Base-by-base conservation (phyloP, 2,888 invertebrate species). In the Arrhopalites spinosus region DNA sequence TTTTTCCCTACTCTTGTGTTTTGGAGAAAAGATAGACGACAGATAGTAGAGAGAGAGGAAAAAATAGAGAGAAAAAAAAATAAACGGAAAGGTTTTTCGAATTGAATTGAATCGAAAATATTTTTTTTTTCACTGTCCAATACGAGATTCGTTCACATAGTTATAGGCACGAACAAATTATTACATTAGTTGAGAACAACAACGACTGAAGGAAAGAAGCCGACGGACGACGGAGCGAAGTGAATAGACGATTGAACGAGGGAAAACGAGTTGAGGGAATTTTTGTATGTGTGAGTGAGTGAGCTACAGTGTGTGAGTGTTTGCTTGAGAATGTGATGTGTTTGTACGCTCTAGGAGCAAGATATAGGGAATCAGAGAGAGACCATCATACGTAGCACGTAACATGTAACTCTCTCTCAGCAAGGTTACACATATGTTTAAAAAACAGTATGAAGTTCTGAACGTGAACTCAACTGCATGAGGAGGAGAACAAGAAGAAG, bases 221-320 rank as follows among this genome's bases (percentile, higher is more conserved):
- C 70, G 64, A 67, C 67, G 74, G 74, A 74, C 66, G 59, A 59
- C 59, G 59, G 68, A 74, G 68, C 53, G 74, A 56, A 56, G 50
- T 56, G 70, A 50, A 53, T 53, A 66, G 63, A 72, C 63, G 72
- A 72, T 63, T 56, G 63, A 72, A 61, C 61, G 72, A 72, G 72
- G 72, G 72, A 72, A 71, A 72, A 72, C 72, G 61, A 72, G 72
- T 72, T 72, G 72, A 72, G 59, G 63, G 72, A 36, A 72, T 72
- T 47, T 61, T 15, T 59, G 45, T 45, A 63, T 25, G 47, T 23
- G 59, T 23, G 29, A 25, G 69, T 43, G 61, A 36, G 56, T 59
- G 29, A 56, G 71, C 23, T 36, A 36, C 36, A 11, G 36, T 7
- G 36, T 36, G n/a, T n/a, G n/a, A n/a, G n/a, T n/a, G n/a, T n/a